phyloP scores from a whole-genome alignment of 2,888 invertebrate genomes.

The Erebia aethiops region DNA sequence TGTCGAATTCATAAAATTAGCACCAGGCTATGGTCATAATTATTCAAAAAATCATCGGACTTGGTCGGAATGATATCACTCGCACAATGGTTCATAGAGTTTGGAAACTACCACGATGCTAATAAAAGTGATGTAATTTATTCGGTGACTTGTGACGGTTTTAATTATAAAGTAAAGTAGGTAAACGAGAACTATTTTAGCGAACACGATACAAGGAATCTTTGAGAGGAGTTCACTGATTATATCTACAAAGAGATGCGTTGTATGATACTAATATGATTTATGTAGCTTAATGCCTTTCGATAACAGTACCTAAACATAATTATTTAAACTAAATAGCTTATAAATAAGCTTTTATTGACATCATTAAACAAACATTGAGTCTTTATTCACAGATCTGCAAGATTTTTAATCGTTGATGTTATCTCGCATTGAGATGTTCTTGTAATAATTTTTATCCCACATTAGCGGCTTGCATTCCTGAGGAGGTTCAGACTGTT shows the following conservation, averaged over 20 bases:
- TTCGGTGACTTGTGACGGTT: not conserved
- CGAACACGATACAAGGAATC: not conserved
- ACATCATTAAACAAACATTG: constrained; percentile 6
- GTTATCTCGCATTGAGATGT: constrained; percentile 18
- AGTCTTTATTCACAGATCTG: constrained; percentile 14
- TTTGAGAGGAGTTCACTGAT: not conserved
- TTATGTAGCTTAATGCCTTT: not conserved
- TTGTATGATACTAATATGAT: not conserved
- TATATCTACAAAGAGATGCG: not conserved
- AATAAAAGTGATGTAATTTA: too few relatives aligned
- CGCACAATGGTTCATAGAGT: too few relatives aligned
- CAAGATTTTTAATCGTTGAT: constrained; percentile 8
- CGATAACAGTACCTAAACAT: constrained; percentile 2
- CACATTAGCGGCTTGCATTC: constrained; percentile 27
- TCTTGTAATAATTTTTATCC: constrained; percentile 17
- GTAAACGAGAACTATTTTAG: not conserved
- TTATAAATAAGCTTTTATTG: constrained; percentile 4
- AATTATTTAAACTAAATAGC: not conserved
- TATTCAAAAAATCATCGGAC: too few relatives aligned
- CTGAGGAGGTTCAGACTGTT: constrained; percentile 11
- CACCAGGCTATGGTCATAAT: too few relatives aligned
- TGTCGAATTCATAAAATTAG: too few relatives aligned
- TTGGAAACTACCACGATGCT: too few relatives aligned
- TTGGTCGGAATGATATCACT: too few relatives aligned
- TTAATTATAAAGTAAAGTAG: too few relatives aligned